These are phyloP conservation scores for Calosoma granatense DNA, from an alignment of 1,140 invertebrate species.

Conservation along the genomic window DNA sequence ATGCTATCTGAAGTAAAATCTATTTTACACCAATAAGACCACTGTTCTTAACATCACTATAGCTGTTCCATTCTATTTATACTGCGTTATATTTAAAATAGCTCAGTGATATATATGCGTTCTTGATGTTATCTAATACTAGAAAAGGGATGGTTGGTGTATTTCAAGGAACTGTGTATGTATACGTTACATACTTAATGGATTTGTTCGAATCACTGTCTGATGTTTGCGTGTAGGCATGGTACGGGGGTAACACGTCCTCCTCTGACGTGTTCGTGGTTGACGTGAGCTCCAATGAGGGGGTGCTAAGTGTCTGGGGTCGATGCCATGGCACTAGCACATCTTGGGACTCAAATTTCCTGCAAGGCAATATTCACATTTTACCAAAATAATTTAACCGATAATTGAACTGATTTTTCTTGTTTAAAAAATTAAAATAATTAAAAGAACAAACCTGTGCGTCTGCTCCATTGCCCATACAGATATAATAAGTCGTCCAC, in stretches of 20 bases:
- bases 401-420: background rate
- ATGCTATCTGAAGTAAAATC: no score
- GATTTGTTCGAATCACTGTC: slow-evolving; percentile 46
- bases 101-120: no score
- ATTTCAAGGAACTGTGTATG: no score
- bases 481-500: slow-evolving; percentile 84
- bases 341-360: slow-evolving; percentile 80
- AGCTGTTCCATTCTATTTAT: no score
- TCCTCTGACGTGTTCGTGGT: slow-evolving; percentile 50
- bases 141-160: no score
- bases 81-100: no score
- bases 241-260: slow-evolving; percentile 44
- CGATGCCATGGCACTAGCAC: slow-evolving; percentile 91
- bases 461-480: slow-evolving; percentile 96
- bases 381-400: background rate
- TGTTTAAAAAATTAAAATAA: no score
- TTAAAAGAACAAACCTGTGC: no score
- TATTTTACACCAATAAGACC: no score
- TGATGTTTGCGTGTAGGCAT: slow-evolving; percentile 53
- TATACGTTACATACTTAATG: slow-evolving; percentile 21
- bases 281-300: slow-evolving; percentile 51
- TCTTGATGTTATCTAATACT: no score
- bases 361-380: background rate
- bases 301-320: slow-evolving; percentile 54
- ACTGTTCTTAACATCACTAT: no score